These are phyloP conservation scores for Chrysocyon brachyurus DNA, from an alignment of 2,797 vertebrate genomes.

Conservation along the genomic window DNA sequence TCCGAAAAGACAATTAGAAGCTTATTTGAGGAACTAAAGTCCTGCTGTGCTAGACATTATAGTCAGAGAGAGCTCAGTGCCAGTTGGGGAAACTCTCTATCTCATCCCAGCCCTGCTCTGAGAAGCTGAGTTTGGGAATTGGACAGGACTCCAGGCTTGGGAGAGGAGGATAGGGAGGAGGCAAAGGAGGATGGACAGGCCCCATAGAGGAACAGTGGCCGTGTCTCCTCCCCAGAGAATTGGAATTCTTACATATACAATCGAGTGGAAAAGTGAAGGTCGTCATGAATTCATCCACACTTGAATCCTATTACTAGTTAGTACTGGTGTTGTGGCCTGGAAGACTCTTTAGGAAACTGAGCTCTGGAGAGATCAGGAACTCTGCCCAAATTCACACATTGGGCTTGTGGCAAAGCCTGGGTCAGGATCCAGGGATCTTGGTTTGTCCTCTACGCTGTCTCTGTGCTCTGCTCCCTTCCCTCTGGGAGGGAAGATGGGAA, in stretches of 20 bases:
- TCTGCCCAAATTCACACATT: constrained; percentile 7
- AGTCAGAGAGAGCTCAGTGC: constrained; percentile 53
- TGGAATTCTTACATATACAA: constrained; percentile 64
- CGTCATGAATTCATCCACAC: constrained; percentile 63
- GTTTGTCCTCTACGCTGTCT: neutral
- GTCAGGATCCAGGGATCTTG: constrained; percentile 22
- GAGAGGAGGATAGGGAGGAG: neutral
- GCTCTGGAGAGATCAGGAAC: neutral
- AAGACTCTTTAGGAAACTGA: constrained; percentile 57
- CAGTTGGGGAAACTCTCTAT: constrained; percentile 64
- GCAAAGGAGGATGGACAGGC: neutral
- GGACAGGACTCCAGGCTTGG: neutral
- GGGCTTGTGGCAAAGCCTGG: neutral
- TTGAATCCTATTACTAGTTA: constrained; percentile 68
- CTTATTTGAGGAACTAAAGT: constrained; percentile 78
- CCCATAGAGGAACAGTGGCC: neutral
- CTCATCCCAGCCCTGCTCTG: neutral
- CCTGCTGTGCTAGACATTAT: constrained; percentile 76
- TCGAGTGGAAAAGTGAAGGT: constrained; percentile 57
- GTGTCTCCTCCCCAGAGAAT: constrained; percentile 29
- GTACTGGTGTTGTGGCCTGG: neutral
- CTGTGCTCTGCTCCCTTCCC: constrained; percentile 17
- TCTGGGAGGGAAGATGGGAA: constrained; percentile 65
- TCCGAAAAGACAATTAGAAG: constrained; percentile 82
- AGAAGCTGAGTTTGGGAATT: constrained; percentile 37